phyloP scores from a whole-genome alignment of 1,140 invertebrate genomes.

The Lepidurus apus region DNA sequence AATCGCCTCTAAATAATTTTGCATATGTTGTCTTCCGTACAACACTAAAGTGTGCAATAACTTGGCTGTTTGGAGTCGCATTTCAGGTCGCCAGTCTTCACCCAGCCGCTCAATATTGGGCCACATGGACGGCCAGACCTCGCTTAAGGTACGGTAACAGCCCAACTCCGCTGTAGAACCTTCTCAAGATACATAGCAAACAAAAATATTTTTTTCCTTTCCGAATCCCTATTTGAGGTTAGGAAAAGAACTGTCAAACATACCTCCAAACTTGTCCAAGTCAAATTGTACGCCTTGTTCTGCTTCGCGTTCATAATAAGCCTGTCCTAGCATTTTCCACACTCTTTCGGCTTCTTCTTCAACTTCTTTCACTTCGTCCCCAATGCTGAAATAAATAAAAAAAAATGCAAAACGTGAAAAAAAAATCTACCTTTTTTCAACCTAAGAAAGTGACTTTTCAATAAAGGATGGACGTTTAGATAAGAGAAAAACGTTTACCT shows the following conservation, averaged over 20 bases:
- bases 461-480: no score
- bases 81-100: slow-evolving; percentile 13
- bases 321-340: not conserved
- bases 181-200: not conserved
- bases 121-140: not conserved
- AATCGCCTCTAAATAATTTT: not conserved
- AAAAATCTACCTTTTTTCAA: no score
- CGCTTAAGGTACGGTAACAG: not conserved
- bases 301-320: not conserved
- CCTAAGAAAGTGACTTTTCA: no score
- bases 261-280: slow-evolving; percentile 12
- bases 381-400: not conserved
- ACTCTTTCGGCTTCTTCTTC: not conserved
- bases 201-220: not conserved
- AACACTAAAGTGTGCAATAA: not conserved
- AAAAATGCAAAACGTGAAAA: not conserved
- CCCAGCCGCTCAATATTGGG: not conserved
- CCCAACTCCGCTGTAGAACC: not conserved
- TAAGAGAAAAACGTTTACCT: no score
- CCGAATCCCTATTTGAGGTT: not conserved
- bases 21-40: not conserved
- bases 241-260: not conserved
- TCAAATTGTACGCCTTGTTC: not conserved
- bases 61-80: not conserved
- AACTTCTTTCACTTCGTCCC: not conserved